Percentiles rank a stretch among this genome's conserved stretches.
Evolutionary conservation across 2,797 vertebrate species (phyloP).

Genomic region (Hippopotamyrus pictus): DNA sequence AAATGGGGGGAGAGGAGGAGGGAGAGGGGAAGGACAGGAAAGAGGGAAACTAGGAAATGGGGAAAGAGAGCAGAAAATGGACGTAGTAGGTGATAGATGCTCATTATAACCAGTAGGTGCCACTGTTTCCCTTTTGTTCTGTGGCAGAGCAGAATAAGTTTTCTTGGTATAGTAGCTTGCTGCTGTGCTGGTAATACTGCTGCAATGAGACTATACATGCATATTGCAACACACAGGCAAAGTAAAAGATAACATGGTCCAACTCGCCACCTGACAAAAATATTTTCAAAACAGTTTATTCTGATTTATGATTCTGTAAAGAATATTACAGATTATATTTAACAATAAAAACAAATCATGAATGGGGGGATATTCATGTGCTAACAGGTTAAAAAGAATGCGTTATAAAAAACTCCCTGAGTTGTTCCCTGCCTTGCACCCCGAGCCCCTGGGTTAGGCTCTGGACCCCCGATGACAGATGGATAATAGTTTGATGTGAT

Average conservation of each 20-base stretch:
- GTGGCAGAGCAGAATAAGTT: neutral
- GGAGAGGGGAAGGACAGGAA: conserved; percentile 18
- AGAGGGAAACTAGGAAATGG: conserved; percentile 11
- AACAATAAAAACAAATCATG: neutral
- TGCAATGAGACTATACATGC: neutral
- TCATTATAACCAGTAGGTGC: neutral
- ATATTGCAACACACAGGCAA: neutral
- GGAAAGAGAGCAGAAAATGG: neutral
- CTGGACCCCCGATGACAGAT: neutral
- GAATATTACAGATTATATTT: neutral
- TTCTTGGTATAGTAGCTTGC: neutral
- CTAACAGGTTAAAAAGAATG: neutral
- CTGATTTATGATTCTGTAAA: neutral
- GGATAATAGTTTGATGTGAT: neutral
- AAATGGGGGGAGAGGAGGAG: neutral
- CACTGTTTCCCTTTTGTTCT: neutral
- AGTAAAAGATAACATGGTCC: neutral
- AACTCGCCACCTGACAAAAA: neutral
- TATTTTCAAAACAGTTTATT: conserved; percentile 1
- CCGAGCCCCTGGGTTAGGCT: neutral
- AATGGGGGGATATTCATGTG: neutral
- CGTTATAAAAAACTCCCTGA: neutral
- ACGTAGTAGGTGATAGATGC: neutral
- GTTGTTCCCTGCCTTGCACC: neutral
- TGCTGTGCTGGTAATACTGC: neutral